These are phyloP conservation scores for Dendrolimus punctatus DNA, from an alignment of 1,140 invertebrate genomes.

Conservation along the genomic window DNA sequence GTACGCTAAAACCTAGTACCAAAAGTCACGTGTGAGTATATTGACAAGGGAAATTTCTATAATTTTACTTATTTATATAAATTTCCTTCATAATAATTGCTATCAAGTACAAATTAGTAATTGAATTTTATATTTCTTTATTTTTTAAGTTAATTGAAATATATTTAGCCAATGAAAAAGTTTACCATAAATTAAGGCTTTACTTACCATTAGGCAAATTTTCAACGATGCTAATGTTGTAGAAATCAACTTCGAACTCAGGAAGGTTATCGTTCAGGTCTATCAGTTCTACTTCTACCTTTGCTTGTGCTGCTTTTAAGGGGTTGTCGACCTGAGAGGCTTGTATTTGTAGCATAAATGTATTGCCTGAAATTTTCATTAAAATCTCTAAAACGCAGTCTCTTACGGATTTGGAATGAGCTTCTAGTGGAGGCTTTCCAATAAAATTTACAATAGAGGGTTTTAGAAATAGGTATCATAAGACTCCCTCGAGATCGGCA, in stretches of 20 bases:
- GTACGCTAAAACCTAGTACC: constrained; percentile 78
- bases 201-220: constrained; percentile 86
- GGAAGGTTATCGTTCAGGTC: constrained; percentile 90
- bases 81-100: too few species aligned
- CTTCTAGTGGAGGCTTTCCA: too few species aligned
- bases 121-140: too few species aligned
- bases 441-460: too few species aligned
- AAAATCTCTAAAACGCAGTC: background rate
- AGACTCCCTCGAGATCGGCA: too few species aligned
- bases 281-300: constrained; percentile 84
- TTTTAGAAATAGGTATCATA: too few species aligned
- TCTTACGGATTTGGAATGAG: too few species aligned
- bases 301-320: constrained; percentile 79
- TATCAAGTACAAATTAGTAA: too few species aligned
- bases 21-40: too few species aligned
- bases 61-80: too few species aligned
- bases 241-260: constrained; percentile 89
- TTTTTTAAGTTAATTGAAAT: constrained; percentile 47
- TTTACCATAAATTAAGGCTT: background rate
- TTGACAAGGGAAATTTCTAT: too few species aligned
- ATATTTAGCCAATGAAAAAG: constrained; percentile 36
- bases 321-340: constrained; percentile 85
- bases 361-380: constrained; percentile 71
- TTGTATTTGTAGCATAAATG: constrained; percentile 84
- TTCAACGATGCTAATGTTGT: constrained; percentile 93